A percentile compares a stretch with the other conserved stretches of the same genome.
Evolutionary conservation across 2,888 invertebrate genomes (phyloP).

Genomic region (Rhogogaster chlorosoma): DNA sequence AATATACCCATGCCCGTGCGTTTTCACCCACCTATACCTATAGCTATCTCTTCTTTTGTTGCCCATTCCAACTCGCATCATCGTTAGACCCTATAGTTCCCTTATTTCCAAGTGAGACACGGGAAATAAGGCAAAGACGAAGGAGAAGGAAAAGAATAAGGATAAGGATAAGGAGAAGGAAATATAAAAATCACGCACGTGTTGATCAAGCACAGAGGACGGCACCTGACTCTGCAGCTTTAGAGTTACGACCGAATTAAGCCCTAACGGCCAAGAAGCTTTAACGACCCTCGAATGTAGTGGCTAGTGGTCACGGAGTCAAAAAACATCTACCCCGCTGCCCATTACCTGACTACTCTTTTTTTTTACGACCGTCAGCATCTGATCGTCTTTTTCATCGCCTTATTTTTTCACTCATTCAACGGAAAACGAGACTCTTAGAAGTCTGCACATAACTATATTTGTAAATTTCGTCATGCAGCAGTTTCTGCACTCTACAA

Average conservation of each 20-base stretch:
- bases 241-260: background rate
- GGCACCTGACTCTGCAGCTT: slow-evolving; percentile 16
- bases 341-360: background rate
- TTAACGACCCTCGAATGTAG: slow-evolving; percentile 8
- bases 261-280: slow-evolving; percentile 1
- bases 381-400: background rate
- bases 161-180: background rate
- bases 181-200: slow-evolving; percentile 1
- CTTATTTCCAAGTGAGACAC: background rate
- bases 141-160: background rate
- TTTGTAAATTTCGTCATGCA: background rate
- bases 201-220: background rate
- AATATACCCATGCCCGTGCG: background rate
- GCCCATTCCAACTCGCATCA: background rate
- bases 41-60: background rate
- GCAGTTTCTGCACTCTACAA: background rate
- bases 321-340: background rate
- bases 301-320: background rate
- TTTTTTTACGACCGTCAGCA: background rate
- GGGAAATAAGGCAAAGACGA: background rate
- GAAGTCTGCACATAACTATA: background rate
- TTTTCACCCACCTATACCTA: background rate
- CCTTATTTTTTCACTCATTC: background rate
- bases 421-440: background rate
- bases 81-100: background rate